phyloP scores from a whole-genome alignment of 2,113 vertebrate genomes.

The Isurus oxyrinchus region DNA sequence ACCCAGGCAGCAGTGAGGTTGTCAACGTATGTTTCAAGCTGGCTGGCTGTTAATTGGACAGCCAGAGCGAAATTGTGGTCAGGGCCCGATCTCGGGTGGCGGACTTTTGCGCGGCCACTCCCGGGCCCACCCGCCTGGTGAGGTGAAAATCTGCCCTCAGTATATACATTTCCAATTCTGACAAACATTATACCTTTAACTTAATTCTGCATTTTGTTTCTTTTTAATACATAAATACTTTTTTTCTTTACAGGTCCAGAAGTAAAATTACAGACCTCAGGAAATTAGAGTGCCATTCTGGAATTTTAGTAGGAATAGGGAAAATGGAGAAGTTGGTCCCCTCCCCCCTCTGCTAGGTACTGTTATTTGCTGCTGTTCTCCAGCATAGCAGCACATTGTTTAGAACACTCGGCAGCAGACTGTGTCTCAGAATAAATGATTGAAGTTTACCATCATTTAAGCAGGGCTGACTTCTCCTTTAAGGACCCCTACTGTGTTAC shows the following conservation, averaged over 20 bases:
- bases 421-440: background rate
- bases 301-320: background rate
- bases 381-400: background rate
- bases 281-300: background rate
- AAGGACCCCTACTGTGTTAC: background rate
- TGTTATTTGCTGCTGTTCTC: background rate
- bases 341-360: background rate
- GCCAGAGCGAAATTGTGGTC: too few relatives aligned
- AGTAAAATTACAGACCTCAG: background rate
- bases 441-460: conserved; percentile 24
- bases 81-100: too few relatives aligned
- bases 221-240: background rate
- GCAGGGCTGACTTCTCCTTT: conserved; percentile 7
- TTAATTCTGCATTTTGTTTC: background rate
- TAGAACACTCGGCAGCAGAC: background rate
- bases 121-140: too few relatives aligned
- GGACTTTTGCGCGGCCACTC: too few relatives aligned
- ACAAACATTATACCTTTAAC: background rate
- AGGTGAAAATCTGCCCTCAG: too few relatives aligned
- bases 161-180: background rate
- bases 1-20: too few relatives aligned
- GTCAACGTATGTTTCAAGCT: too few relatives aligned
- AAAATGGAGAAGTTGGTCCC: background rate
- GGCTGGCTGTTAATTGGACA: too few relatives aligned
- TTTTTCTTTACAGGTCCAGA: background rate